Evolutionary conservation across 2,113 vertebrate species (phyloP).

Genomic region (Entomyzon cyanotis): DNA sequence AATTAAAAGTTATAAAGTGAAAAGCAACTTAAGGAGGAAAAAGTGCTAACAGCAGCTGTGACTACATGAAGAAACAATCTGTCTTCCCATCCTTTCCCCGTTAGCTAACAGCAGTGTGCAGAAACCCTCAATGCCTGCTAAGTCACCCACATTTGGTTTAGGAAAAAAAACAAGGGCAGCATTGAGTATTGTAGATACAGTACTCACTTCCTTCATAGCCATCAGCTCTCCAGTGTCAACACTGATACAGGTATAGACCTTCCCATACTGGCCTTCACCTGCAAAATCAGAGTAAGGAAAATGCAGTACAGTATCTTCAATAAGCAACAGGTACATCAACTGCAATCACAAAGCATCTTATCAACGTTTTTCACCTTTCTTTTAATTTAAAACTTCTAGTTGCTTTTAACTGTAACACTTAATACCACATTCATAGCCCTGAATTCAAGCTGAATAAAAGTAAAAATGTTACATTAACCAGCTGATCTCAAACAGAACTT

Average conservation of each 20-base stretch:
- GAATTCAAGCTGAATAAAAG: neutral
- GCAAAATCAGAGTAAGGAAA: neutral
- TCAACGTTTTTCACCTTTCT: neutral
- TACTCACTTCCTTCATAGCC: slow-evolving; percentile 98
- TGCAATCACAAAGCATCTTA: neutral
- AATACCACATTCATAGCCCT: neutral
- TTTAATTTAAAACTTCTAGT: neutral
- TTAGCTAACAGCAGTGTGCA: neutral
- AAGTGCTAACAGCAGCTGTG: neutral
- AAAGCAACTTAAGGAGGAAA: neutral
- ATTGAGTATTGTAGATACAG: neutral
- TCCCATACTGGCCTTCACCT: slow-evolving; percentile 99
- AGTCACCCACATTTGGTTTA: neutral
- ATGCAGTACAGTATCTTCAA: neutral
- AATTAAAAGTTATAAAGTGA: neutral
- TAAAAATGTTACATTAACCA: neutral
- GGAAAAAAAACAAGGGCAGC: neutral
- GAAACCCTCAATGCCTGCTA: neutral
- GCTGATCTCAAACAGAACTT: neutral
- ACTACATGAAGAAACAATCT: neutral
- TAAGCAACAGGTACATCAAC: neutral
- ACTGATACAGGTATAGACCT: slow-evolving; percentile 98
- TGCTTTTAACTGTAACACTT: neutral
- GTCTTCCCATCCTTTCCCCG: neutral
- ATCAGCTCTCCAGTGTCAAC: slow-evolving; percentile 98